phyloP scores from a whole-genome alignment of 2,113 vertebrate genomes.

The Sminthopsis crassicaudata region DNA sequence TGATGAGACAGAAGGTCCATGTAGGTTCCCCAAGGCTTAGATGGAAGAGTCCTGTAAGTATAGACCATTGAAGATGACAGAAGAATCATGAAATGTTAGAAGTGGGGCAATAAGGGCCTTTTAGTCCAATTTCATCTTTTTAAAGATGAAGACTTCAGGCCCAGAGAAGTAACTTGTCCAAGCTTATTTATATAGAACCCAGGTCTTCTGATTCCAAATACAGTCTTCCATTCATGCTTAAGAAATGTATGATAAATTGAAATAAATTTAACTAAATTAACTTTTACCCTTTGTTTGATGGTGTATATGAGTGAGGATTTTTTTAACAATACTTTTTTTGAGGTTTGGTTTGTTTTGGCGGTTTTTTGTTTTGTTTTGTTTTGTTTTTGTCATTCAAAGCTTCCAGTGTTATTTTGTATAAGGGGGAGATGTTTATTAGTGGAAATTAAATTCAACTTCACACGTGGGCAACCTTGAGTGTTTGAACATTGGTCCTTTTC shows the following conservation, averaged over 20 bases:
- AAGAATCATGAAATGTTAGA: background rate
- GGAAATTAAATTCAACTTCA: slow-evolving; percentile 56
- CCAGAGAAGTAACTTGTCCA: background rate
- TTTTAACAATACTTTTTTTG: no score
- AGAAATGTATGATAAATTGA: background rate
- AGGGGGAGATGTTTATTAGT: background rate
- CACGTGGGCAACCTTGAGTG: background rate
- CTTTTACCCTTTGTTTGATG: background rate
- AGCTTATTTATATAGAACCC: background rate
- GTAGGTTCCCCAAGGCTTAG: background rate
- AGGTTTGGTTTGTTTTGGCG: background rate
- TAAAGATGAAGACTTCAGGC: background rate
- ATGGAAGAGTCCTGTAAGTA: background rate
- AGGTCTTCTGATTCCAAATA: background rate
- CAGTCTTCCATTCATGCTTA: background rate
- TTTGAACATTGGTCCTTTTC: slow-evolving; percentile 41
- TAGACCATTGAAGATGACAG: background rate
- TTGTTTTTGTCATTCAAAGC: background rate
- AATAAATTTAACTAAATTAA: background rate
- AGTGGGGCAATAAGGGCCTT: no score
- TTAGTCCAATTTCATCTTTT: background rate
- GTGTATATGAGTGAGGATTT: background rate
- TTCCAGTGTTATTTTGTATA: slow-evolving; percentile 21
- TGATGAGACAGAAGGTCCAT: background rate
- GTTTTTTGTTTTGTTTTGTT: background rate